Conservation (phyloP, 1,140 invertebrate genomes). For the Coptotermes formosanus region DNA sequence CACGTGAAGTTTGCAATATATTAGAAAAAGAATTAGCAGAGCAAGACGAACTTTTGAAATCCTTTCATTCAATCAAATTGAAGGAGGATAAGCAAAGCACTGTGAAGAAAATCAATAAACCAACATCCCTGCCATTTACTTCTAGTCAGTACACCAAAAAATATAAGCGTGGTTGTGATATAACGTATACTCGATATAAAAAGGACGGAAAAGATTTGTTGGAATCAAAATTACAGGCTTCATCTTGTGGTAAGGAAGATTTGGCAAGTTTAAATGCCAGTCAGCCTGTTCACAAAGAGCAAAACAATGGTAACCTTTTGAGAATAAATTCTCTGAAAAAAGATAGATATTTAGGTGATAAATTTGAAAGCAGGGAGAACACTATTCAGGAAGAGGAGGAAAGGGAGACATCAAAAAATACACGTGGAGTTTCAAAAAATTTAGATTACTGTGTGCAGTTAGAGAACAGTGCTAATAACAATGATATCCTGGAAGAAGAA, state of each 20-base stretch:
- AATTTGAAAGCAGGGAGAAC: background rate
- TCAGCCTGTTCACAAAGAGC: background rate
- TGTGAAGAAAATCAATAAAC: constrained; percentile 34
- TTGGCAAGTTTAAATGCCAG: too few species aligned
- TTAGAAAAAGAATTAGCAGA: constrained; percentile 41
- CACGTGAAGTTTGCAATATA: background rate
- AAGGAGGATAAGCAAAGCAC: constrained; percentile 35
- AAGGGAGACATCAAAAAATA: background rate
- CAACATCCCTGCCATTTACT: constrained; percentile 30
- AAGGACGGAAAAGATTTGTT: constrained; percentile 15
- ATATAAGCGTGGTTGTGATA: constrained; percentile 22
- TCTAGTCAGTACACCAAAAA: constrained; percentile 32
- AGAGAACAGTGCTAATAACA: background rate
- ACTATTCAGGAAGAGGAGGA: constrained; percentile 5
- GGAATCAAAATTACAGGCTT: background rate
- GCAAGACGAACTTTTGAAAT: constrained; percentile 41
- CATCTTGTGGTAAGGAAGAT: background rate
- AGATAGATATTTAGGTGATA: background rate
- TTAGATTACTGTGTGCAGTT: background rate
- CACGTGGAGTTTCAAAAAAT: background rate
- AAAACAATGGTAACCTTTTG: background rate
- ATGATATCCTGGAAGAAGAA: constrained; percentile 20
- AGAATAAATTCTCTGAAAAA: background rate
- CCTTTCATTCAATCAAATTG: constrained; percentile 40
- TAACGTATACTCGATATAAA: background rate